Percentiles rank a stretch among this genome's conserved stretches.
These are phyloP conservation scores for Microctonus brassicae DNA, from an alignment of 2,888 invertebrate genomes.

Conservation along the genomic window DNA sequence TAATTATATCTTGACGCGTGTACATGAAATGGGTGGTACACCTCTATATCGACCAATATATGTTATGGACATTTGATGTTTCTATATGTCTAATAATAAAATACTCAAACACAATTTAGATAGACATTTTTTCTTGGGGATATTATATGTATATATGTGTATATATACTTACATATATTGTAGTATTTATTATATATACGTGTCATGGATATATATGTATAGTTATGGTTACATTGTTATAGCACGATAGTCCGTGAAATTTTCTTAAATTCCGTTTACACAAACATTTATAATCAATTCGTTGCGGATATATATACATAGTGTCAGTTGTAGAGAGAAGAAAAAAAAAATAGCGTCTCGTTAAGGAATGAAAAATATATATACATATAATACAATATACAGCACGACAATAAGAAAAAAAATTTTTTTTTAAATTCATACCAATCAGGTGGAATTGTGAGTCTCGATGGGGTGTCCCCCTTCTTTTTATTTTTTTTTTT, in stretches of 20 bases:
- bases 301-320: conserved; percentile 24
- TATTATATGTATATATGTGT: too few relatives aligned
- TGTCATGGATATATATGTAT: background rate
- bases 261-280: conserved; percentile 34
- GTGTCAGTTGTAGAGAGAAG: conserved; percentile 10
- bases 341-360: conserved; percentile 22
- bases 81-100: conserved; percentile 21
- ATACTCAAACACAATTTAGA: background rate
- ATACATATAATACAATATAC: too few relatives aligned
- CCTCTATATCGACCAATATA: background rate
- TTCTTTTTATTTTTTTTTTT: conserved; percentile 29
- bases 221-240: background rate
- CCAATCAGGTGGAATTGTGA: conserved; percentile 68
- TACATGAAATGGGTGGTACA: conserved; percentile 32
- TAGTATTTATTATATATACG: background rate
- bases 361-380: conserved; percentile 36
- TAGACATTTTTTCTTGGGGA: background rate
- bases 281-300: conserved; percentile 26
- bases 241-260: conserved; percentile 39
- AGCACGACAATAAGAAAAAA: conserved; percentile 41
- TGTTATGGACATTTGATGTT: conserved; percentile 30
- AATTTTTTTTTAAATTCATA: too few relatives aligned
- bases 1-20: conserved; percentile 42
- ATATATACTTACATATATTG: too few relatives aligned
- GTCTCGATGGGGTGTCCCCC: conserved; percentile 58